phyloP scores from a whole-genome alignment of 2,888 invertebrate species.

The Nemurella pictetii region DNA sequence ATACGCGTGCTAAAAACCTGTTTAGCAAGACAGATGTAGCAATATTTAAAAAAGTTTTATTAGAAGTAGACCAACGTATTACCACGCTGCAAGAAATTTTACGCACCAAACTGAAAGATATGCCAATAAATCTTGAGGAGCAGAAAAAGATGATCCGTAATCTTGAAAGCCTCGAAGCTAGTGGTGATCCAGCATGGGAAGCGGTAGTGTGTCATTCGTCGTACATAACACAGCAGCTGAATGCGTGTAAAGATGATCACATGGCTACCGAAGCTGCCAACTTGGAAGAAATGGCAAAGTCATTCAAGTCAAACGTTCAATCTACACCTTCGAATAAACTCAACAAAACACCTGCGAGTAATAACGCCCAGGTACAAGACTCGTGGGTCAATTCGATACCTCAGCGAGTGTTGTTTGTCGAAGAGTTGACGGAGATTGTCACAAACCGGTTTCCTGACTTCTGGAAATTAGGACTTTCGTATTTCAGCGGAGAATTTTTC shows the following conservation, averaged over 20 bases:
- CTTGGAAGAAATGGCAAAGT: conserved; percentile 37
- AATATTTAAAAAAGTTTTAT: conserved; percentile 83
- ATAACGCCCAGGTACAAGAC: conserved; percentile 32
- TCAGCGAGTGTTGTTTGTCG: conserved; percentile 73
- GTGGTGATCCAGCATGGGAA: conserved; percentile 95
- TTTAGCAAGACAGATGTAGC: conserved; percentile 92
- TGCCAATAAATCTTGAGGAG: conserved; percentile 91
- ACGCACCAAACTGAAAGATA: conserved; percentile 79
- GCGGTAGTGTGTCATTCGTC: conserved; percentile 84
- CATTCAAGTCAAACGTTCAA: conserved; percentile 32
- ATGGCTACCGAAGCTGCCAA: conserved; percentile 53
- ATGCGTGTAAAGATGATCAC: conserved; percentile 66
- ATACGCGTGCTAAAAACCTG: conserved; percentile 91
- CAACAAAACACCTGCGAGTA: conserved; percentile 25
- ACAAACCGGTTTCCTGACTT: conserved; percentile 83
- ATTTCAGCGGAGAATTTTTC: conserved; percentile 86
- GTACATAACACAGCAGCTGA: conserved; percentile 71
- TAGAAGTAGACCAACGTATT: conserved; percentile 90
- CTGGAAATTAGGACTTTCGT: conserved; percentile 94
- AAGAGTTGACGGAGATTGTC: conserved; percentile 76
- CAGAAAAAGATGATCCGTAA: conserved; percentile 89
- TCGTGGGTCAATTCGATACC: conserved; percentile 54
- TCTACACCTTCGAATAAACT: conserved; percentile 16
- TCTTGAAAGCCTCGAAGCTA: conserved; percentile 73
- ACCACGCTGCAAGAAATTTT: conserved; percentile 78